Base-by-base conservation (phyloP, 2,888 invertebrate species). In the Protodeltote pygarga region DNA sequence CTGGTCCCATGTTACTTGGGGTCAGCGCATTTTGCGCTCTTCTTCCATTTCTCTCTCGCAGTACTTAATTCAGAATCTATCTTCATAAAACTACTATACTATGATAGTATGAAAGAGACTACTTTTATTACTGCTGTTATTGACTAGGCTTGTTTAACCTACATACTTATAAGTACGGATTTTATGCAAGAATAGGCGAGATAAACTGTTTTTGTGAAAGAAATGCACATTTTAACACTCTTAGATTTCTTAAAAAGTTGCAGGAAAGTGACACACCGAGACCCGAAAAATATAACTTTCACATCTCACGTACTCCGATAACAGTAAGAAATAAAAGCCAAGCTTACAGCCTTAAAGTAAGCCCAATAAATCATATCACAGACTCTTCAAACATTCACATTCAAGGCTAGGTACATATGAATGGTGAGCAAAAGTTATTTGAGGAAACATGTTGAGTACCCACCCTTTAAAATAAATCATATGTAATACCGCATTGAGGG, bases 401-500 rank as follows among this genome's bases (percentile, higher is more conserved):
- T 48, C 51, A 52, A 51, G 47, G 40, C 45, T 64, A 53, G 61
- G 61, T 59, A 67, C 67, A 66, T 64, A 60, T 45, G 61, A 60
- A 70, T 65, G 63, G 57, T 68, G 69, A 48, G 68, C 59, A 71
- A 69, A 75, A 73, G 75, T 73, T 77, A 78, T 78, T 69, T 69
- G 51, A 65, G 61, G 67, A 60, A 77, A 77, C 75, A 79, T 73
- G 71, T 75, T 74, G 77, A 75, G 70, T 75, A 57, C 65, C 60
- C 59, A 44, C 65, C 65, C 60, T 49, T 59, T 55, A 64, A 67
- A 75, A 79, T 80, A 80, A 80, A 81, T 81, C 79, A 75, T 75
- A 75, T 70, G 75, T 79, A 74, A 77, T 73, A 71, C 71, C 70
- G 29, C 67, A 71, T 62, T 63, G 67, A 74, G 77, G 73, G 75